Base-by-base conservation (phyloP, 2,888 invertebrate genomes). In the Tachina grossa region DNA sequence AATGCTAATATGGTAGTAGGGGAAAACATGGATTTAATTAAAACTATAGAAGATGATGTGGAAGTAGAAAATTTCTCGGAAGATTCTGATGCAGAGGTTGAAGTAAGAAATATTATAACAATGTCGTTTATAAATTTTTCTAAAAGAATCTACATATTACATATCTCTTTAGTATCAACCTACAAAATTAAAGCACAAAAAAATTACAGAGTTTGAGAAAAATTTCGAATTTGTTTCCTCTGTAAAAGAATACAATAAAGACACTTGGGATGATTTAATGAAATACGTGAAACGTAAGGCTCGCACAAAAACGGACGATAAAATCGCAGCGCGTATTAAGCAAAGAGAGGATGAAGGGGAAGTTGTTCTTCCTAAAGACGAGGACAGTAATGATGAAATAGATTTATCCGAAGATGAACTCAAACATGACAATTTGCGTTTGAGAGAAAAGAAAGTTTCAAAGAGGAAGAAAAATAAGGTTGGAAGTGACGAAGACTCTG, bases 21-120 rank as follows among this genome's bases (percentile, higher is more conserved):
- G 10, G 91, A 89, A 55, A 90, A 88, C 69, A 66, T 90, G 49
- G 96, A 96, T 87, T 93, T 97, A 87, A 96, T 98, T 78, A 95
- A 95, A 93, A 98, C 98, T 0, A 98, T 98, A 83, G 94, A 95
- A 53, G 97, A 97, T 85, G 96, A 96, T 87, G 96, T 96, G 76
- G 96, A 96, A 90, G 95, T 98, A 0, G 95, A 96, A 88, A 94
- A 97, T 93, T 95, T 95, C 87, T 97, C 97, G 0, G 96, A 96
- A 89, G 95, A 96, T 91, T 97, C 97, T 0, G 97, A 97, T 89
- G 95, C 94, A 82, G 97, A 97, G 94, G 93, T 96, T 39, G 96
- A 97, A 92, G 97, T 97, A 63, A 66, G 66, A 14, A 72, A 43
- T 16, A 39, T 14, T 9, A n/a, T 19, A n/a, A 5, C 0, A 47